Base-by-base conservation (phyloP, 2,888 invertebrate species). In the Tachina grossa region DNA sequence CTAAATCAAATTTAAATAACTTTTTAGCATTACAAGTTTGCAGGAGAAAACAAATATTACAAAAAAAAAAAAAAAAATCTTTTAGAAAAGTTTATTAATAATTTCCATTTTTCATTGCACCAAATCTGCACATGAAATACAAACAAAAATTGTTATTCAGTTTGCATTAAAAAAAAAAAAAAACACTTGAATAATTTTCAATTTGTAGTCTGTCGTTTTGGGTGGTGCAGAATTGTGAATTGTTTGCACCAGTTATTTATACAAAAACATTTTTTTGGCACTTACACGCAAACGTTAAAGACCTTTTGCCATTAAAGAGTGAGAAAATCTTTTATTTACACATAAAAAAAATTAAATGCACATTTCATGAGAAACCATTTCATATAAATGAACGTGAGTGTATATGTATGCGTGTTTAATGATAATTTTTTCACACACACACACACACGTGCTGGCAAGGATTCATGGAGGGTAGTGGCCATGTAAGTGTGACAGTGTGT, bases 161-260 rank as follows among this genome's bases (percentile, higher is more conserved):
- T 53, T 80, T 55, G 57, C 65, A 80, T 72, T 80, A 65, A 57
- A n/a, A 49, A n/a, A 49, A n/a, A 49, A n/a, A 49, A 31, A 65
- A 80, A 65, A 57, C 49, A 43, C 72, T 72, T 47, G 43, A 57
- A 57, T 63, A 39, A 71, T 63, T 71, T 72, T 65, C 72, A 65
- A 72, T 65, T 65, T 72, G n/a, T 41, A 65, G 16, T 59, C 68
- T 43, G 74, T 22, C 47, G 31, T 16, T 69, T 74, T 55, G 22
- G 13, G 13, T 13, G 31, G 14, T 16, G 69, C 19, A 65, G 39
- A 55, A 55, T 31, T 71, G 5, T 68, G 39, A 39, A 22, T 49
- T 59, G 77, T 9, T 77, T 66, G 76, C 66, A 53, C 19, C 55
- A 77, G 45, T 49, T 57, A 57, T 39, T 66, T 45, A 2, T 14